phyloP scores from a whole-genome alignment of 2,888 invertebrate genomes.

The Amphipoea oculea region DNA sequence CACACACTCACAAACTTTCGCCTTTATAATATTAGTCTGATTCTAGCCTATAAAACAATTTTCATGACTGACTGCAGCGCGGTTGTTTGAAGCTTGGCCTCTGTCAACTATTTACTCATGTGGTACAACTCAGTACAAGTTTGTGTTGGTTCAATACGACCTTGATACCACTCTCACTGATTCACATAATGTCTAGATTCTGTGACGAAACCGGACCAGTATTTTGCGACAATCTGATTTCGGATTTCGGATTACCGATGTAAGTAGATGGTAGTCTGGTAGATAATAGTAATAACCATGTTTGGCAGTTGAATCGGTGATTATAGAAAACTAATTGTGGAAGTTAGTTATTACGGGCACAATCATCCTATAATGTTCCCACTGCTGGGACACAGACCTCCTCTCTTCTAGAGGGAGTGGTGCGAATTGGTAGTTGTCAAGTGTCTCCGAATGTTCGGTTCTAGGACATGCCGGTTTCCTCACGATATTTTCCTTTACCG shows the following conservation, averaged over 20 bases:
- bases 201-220: conserved; percentile 25
- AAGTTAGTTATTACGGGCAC: too few species aligned
- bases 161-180: conserved; percentile 37
- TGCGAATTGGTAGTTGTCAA: too few species aligned
- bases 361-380: too few species aligned
- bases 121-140: not conserved
- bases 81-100: not conserved
- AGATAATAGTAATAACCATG: not conserved
- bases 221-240: not conserved
- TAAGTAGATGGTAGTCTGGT: not conserved
- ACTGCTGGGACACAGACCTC: too few species aligned
- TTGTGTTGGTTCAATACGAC: conserved; percentile 4
- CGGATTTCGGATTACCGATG: not conserved
- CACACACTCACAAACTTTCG: too few species aligned
- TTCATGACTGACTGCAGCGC: too few species aligned
- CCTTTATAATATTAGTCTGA: too few species aligned
- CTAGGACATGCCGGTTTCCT: too few species aligned
- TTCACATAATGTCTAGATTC: conserved; percentile 18
- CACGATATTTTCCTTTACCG: too few species aligned
- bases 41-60: not conserved
- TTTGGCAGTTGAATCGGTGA: not conserved
- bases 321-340: not conserved
- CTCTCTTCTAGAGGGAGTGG: too few species aligned
- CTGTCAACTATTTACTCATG: conserved; percentile 10
- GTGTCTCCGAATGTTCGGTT: too few species aligned